Percentiles rank a stretch among this genome's conserved stretches.
These are phyloP conservation scores for Aselliscus stoliczkanus DNA, from an alignment of 2,797 vertebrate species.

Conservation along the genomic window DNA sequence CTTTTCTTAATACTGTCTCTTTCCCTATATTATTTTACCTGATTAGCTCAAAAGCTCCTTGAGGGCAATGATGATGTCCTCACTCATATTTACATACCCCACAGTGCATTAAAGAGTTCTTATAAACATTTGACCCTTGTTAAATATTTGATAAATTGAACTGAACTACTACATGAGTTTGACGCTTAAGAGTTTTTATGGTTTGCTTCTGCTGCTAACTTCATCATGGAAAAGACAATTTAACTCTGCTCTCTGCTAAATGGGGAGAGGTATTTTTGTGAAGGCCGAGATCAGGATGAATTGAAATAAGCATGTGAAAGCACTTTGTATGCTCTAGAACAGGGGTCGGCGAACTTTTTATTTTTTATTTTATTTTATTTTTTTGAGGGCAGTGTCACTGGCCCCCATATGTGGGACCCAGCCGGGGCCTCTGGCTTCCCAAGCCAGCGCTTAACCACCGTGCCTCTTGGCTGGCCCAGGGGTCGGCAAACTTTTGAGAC, in stretches of 20 bases:
- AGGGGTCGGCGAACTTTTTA: too few relatives aligned
- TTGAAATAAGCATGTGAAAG: neutral
- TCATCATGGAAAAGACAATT: neutral
- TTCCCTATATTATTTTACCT: conserved; percentile 1
- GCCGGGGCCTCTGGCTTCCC: too few relatives aligned
- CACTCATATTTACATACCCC: neutral
- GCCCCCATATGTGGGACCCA: too few relatives aligned
- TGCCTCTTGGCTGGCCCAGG: too few relatives aligned
- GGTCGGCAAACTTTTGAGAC: too few relatives aligned
- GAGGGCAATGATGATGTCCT: neutral
- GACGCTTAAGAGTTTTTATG: neutral
- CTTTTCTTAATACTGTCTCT: neutral
- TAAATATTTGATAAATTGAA: neutral
- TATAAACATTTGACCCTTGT: neutral
- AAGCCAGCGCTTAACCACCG: too few relatives aligned
- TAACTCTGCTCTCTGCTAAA: neutral
- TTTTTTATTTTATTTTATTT: too few relatives aligned
- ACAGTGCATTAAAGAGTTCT: neutral
- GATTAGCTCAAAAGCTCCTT: conserved; percentile 6
- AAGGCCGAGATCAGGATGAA: neutral
- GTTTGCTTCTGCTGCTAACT: neutral
- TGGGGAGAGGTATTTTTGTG: neutral
- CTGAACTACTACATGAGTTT: neutral
- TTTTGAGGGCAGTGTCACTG: too few relatives aligned
- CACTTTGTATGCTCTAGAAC: neutral